Evolutionary conservation across 1,140 invertebrate species (phyloP).

Genomic region (Acyrthosiphon pisum): DNA sequence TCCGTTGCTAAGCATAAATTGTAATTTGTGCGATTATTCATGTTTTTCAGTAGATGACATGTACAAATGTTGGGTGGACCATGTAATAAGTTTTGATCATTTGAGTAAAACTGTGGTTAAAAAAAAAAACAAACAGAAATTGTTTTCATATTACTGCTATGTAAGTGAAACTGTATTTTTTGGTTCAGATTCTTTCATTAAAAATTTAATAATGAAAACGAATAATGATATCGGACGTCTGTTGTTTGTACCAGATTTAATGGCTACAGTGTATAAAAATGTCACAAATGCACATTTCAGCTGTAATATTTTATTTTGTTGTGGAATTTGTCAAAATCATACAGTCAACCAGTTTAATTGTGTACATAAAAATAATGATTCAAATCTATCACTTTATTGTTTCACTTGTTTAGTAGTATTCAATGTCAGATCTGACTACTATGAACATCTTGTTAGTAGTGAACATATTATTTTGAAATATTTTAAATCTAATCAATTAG

Average conservation of each 20-base stretch:
- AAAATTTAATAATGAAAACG: not conserved
- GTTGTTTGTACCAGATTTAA: not conserved
- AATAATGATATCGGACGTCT: not conserved
- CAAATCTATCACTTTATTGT: not conserved
- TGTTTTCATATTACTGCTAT: constrained; percentile 20
- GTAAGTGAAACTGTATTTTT: not conserved
- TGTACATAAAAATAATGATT: not conserved
- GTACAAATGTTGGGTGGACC: not conserved
- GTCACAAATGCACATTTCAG: not conserved
- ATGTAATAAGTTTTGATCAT: constrained; percentile 9
- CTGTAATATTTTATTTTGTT: not conserved
- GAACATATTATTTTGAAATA: constrained; percentile 31
- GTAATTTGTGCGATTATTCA: not conserved
- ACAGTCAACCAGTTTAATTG: not conserved
- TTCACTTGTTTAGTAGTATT: constrained; percentile 12
- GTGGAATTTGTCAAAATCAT: constrained; percentile 4
- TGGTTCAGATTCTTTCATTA: not conserved
- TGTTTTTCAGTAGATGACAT: not conserved
- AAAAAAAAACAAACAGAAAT: not conserved
- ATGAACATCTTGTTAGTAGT: not conserved
- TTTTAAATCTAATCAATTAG: not conserved
- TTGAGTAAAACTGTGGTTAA: not conserved
- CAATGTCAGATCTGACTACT: not conserved
- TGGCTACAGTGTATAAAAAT: not conserved
- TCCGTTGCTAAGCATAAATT: not conserved